Evolutionary conservation across 2,113 vertebrate genomes (phyloP).

Genomic region (Colistium nudipinnis): DNA sequence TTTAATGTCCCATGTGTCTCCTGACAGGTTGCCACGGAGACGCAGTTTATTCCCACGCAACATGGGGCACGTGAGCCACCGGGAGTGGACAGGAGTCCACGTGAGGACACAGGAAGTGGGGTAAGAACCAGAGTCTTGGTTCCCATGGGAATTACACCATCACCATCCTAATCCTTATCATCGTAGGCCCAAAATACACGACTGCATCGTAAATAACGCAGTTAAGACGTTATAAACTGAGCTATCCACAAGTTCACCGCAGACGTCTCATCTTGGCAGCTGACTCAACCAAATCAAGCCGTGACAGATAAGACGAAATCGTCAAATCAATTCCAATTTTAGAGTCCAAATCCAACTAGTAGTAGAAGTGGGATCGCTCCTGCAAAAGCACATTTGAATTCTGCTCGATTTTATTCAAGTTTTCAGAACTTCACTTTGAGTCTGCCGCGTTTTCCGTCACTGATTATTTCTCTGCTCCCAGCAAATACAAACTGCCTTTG

Average conservation of each 20-base stretch:
- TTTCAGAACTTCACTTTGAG: too few species aligned
- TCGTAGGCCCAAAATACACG: neutral
- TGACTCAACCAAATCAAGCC: neutral
- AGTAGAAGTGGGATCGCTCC: neutral
- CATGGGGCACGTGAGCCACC: constrained; percentile 10
- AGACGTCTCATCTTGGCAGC: neutral
- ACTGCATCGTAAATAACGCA: neutral
- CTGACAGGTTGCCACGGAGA: constrained; percentile 7
- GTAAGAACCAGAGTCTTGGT: constrained; percentile 5
- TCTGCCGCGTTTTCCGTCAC: too few species aligned
- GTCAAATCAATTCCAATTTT: neutral
- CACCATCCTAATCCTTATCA: too few species aligned
- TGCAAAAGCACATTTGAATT: neutral
- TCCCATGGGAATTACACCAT: neutral
- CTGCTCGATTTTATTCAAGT: too few species aligned
- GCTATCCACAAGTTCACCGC: too few species aligned
- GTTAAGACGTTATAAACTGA: neutral
- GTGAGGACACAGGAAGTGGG: constrained; percentile 34
- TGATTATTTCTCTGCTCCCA: neutral
- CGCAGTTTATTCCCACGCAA: neutral
- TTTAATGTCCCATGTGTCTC: constrained; percentile 10
- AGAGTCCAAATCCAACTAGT: neutral
- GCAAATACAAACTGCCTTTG: neutral
- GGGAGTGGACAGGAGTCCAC: constrained; percentile 7
- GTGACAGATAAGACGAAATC: neutral